A percentile compares a stretch with the other conserved stretches of the same genome.
Conservation (phyloP, 2,797 vertebrate genomes). For the Salmo trutta region DNA sequence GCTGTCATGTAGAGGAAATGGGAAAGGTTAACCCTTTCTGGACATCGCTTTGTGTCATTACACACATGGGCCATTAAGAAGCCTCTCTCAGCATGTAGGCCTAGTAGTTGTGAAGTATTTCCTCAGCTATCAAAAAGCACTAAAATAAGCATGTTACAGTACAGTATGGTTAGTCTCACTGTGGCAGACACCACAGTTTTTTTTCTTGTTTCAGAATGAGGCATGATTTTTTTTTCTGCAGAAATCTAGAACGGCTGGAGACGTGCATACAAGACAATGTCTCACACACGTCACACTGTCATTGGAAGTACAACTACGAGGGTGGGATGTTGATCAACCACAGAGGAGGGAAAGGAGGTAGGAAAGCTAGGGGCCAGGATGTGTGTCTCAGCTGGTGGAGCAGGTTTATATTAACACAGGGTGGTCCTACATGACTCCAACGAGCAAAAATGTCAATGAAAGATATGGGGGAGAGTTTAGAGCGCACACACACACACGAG, state of each 20-base stretch:
- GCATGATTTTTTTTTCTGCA: not conserved
- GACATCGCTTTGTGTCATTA: conserved; percentile 12
- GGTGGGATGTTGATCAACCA: conserved; percentile 28
- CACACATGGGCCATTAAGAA: not conserved
- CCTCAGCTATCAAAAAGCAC: too few relatives aligned
- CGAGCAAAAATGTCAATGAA: conserved; percentile 73
- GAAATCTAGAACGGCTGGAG: too few relatives aligned
- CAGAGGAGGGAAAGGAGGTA: conserved; percentile 14
- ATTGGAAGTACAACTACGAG: conserved; percentile 30
- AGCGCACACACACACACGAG: conserved; percentile 1
- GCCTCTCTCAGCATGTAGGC: not conserved
- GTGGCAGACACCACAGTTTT: too few relatives aligned
- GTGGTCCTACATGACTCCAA: conserved; percentile 75
- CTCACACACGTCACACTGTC: conserved; percentile 19
- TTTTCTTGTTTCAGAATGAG: too few relatives aligned
- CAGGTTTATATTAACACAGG: conserved; percentile 73
- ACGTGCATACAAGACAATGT: conserved; percentile 37
- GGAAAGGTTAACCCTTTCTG: not conserved
- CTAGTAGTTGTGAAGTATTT: too few relatives aligned
- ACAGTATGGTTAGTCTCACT: too few relatives aligned
- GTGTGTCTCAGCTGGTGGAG: conserved; percentile 45
- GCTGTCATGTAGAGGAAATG: conserved; percentile 15
- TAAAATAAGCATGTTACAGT: too few relatives aligned
- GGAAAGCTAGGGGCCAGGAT: conserved; percentile 52
- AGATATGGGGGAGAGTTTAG: conserved; percentile 40